phyloP scores from a whole-genome alignment of 2,113 vertebrate species.

The Excalfactoria chinensis region DNA sequence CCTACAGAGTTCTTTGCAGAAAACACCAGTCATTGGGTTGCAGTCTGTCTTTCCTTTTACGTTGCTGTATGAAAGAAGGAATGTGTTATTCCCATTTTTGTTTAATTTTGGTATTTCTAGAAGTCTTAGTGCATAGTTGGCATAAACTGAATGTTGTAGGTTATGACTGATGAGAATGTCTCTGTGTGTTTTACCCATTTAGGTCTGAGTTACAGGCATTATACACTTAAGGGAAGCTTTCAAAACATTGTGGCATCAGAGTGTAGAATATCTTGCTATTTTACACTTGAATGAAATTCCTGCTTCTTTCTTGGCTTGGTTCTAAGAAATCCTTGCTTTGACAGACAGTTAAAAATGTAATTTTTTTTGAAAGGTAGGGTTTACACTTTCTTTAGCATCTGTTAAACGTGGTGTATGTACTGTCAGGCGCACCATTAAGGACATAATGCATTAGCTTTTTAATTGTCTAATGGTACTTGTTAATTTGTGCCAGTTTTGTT shows the following conservation, averaged over 20 bases:
- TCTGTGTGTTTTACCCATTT: neutral
- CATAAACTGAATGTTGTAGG: neutral
- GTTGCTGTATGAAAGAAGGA: neutral
- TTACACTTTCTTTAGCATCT: neutral
- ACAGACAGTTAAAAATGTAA: neutral
- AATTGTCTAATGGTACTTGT: neutral
- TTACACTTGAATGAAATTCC: neutral
- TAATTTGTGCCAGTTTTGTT: slow-evolving; percentile 31
- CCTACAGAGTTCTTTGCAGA: accelerated
- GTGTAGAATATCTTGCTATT: neutral
- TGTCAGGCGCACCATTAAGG: neutral
- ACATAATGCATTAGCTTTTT: neutral
- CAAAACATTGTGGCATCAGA: neutral
- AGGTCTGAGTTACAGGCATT: neutral
- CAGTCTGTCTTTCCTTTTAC: neutral
- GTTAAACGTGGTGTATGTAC: neutral
- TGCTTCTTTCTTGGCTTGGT: neutral
- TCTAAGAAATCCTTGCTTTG: neutral
- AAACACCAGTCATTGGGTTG: neutral
- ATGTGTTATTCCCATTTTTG: accelerated
- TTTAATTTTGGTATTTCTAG: neutral
- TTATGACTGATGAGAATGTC: neutral
- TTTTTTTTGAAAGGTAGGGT: neutral
- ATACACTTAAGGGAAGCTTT: neutral
- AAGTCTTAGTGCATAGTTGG: neutral